Base-by-base conservation (phyloP, 2,888 invertebrate genomes). In the Trachelus stipa region DNA sequence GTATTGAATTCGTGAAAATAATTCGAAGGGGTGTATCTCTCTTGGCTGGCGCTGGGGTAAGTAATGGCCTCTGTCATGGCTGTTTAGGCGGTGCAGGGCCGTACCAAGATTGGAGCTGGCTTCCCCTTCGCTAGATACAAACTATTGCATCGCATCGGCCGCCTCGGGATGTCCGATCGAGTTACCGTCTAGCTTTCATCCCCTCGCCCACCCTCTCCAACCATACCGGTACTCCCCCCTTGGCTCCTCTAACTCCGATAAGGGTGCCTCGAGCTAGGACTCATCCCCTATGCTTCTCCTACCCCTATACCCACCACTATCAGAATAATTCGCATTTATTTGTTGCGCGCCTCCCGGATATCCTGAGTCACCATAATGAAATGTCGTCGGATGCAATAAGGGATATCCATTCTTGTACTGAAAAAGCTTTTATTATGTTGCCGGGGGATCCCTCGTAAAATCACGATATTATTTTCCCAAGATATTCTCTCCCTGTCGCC, bases 41-140 rank as follows among this genome's bases (percentile, higher is more conserved):
- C 40, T 56, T 56, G 56, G 56, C 9, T 56, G 56, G 23, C 30
- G 37, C 12, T 34, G 79, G 78, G 78, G 81, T 82, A 88, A 87
- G 85, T 89, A 88, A 89, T 89, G 88, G 88, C 83, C 85, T 83
- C 86, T 87, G 88, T 88, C 90, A 84, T 81, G 85, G 83, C 86
- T 86, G 88, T 86, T 89, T 89, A 89, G 88, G 85, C 85, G 84
- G 81, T 81, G 81, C 83, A 82, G 81, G 77, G 83, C 83, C 83
- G 83, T 82, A 84, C 84, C 84, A 84, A 87, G 86, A 88, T 88
- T 88, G 89, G 83, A 86, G 87, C 83, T 88, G 88, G 87, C 88
- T 88, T 85, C 85, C 87, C 86, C 88, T 86, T 82, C 81, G 80
- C 82, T 81, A 84, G 84, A 85, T 87, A 88, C 88, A 86, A 89